These are phyloP conservation scores for Drosophila lacicola DNA, from an alignment of 2,888 invertebrate genomes.

Conservation along the genomic window DNA sequence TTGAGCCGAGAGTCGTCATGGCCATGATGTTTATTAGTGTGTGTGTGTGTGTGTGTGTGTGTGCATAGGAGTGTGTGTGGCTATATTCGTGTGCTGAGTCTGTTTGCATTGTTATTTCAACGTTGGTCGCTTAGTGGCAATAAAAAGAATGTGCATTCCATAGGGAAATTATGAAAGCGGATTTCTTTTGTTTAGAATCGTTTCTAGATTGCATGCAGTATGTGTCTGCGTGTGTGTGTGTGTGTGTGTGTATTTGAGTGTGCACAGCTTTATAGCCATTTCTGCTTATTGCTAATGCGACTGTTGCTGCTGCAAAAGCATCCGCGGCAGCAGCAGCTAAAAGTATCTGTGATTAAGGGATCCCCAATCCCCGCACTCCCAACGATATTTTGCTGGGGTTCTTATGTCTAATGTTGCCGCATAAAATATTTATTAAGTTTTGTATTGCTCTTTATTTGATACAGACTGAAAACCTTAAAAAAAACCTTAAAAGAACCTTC, in stretches of 20 bases:
- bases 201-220: constrained; percentile 76
- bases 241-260: constrained; percentile 33
- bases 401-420: constrained; percentile 44
- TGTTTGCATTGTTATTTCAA: constrained; percentile 77
- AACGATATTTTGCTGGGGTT: constrained; percentile 29
- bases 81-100: constrained; percentile 39
- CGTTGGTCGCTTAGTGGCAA: constrained; percentile 81
- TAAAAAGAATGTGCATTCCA: constrained; percentile 81
- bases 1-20: constrained; percentile 76
- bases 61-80: constrained; percentile 13
- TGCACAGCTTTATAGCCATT: constrained; percentile 64
- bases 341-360: constrained; percentile 37
- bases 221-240: constrained; percentile 15
- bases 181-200: constrained; percentile 81
- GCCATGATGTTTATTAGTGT: constrained; percentile 39
- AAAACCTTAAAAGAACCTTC: background rate
- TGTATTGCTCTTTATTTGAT: constrained; percentile 3
- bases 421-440: constrained; percentile 66
- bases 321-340: constrained; percentile 37
- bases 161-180: constrained; percentile 81
- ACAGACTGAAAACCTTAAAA: background rate
- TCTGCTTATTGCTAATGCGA: constrained; percentile 75
- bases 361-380: constrained; percentile 3
- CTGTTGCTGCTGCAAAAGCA: constrained; percentile 53
- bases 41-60: constrained; percentile 26